phyloP scores from a whole-genome alignment of 1,140 invertebrate genomes.

The Zophobas atratus region DNA sequence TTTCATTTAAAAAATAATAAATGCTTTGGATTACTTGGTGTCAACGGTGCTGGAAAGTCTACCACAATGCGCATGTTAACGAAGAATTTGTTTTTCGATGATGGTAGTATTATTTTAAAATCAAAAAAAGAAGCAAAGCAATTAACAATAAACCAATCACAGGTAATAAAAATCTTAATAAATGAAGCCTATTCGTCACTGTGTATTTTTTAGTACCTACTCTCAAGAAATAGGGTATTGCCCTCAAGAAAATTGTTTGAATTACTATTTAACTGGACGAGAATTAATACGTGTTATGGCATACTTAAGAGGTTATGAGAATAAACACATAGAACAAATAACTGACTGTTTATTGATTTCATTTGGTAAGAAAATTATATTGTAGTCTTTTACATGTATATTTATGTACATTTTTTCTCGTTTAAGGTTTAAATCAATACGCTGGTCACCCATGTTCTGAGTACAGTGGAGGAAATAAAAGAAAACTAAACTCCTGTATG shows the following conservation, averaged over 20 bases:
- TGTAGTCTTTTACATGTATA: neutral
- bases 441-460: constrained; percentile 69
- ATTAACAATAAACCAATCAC: too few species aligned
- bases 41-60: constrained; percentile 86
- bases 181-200: too few species aligned
- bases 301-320: constrained; percentile 74
- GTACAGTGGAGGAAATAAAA: constrained; percentile 87
- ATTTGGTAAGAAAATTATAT: constrained; percentile 69
- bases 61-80: constrained; percentile 93
- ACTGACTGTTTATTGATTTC: constrained; percentile 72
- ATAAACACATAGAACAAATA: constrained; percentile 67
- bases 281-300: constrained; percentile 81
- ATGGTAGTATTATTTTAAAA: constrained; percentile 61
- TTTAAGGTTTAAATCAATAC: constrained; percentile 62
- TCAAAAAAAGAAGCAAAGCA: neutral
- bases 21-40: constrained; percentile 92
- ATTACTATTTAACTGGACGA: constrained; percentile 78
- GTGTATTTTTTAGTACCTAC: constrained; percentile 65
- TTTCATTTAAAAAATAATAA: constrained; percentile 69
- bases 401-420: constrained; percentile 10
- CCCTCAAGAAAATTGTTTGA: constrained; percentile 81
- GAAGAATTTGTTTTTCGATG: constrained; percentile 76
- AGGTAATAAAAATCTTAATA: too few species aligned
- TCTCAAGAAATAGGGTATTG: constrained; percentile 77
- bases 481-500: constrained; percentile 87